Base-by-base conservation (phyloP, 2,797 vertebrate genomes). In the Pteropus rufus region DNA sequence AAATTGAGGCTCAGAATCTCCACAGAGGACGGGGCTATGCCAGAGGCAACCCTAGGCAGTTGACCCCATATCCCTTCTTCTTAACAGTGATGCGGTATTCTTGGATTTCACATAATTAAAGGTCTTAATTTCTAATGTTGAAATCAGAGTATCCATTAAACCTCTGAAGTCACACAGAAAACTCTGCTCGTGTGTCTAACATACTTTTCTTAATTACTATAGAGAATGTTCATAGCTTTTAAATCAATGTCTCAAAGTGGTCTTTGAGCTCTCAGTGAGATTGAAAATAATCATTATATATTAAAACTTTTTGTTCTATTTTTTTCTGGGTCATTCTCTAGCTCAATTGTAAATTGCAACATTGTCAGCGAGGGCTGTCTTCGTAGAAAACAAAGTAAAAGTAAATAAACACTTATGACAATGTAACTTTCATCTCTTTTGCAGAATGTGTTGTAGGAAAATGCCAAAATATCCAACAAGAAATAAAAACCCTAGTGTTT, bases 401-500 rank as follows among this genome's bases (percentile, higher is more conserved):
- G 19, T 77, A 73, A 92, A 77, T 70, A 77, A 49, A 90, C 26
- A 36, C 67, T 84, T 65, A 49, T 67, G 9, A 39, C 21, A n/a
- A 72, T 62, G 14, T 36, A 65, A 36, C 46, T 94, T 85, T 85
- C 34, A 60, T 75, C 41, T 77, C 26, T 67, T 92, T 77, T 79
- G 21, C 39, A 80, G 46, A 70, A 39, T 91, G 46, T 77, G 15
- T 77, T 85, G 23, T 49, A 60, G 49, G 49, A 56, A 94, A 91
- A 84, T 41, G 39, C 52, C 36, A 85, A 29, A 58, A 14, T 67
- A 11, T 58, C 24, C 85, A 10, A 41, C 64, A 75, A 34, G 39
- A 92, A n/a, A 46, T 15, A 6, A 84, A 89, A 14, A 11, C 3
- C 23, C 2, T 2, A 10, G 23, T 31, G 26, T 31, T 73, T 41